Evolutionary conservation across 2,113 vertebrate species (phyloP).

Genomic region (Hypocryptadius cinnamomeus): DNA sequence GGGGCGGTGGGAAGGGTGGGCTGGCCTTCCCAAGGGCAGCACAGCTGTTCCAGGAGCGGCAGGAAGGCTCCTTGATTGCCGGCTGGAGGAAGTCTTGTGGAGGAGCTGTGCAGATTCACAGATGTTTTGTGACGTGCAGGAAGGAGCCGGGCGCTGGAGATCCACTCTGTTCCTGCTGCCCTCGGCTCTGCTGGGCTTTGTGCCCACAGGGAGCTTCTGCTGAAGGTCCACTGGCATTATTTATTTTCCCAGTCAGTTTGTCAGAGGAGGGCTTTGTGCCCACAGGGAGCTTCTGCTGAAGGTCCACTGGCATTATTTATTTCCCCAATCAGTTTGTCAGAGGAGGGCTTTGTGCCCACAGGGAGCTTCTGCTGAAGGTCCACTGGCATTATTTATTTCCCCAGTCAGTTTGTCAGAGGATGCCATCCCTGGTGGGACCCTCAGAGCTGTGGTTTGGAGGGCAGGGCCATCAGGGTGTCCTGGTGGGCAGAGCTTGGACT

Average conservation of each 20-base stretch:
- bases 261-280: not conserved
- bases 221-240: not conserved
- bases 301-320: not conserved
- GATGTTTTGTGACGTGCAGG: not conserved
- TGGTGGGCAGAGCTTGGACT: not conserved
- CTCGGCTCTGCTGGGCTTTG: not conserved
- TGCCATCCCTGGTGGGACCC: too few relatives aligned
- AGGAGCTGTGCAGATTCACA: not conserved
- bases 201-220: not conserved
- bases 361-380: not conserved
- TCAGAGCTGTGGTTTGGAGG: not conserved
- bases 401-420: rapidly evolving
- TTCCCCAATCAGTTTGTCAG: not conserved
- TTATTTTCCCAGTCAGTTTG: not conserved
- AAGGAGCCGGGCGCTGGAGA: not conserved
- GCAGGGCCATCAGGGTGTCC: rapidly evolving
- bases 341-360: not conserved
- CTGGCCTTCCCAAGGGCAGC: not conserved
- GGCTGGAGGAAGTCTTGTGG: not conserved
- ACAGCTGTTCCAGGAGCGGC: not conserved
- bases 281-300: not conserved
- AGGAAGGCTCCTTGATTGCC: not conserved
- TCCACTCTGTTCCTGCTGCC: not conserved
- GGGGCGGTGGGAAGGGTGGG: not conserved
- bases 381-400: not conserved